Evolutionary conservation across 1,140 invertebrate species (phyloP), one percentile per base, ranked within the genome.

Genomic region (Nebria ingens): DNA sequence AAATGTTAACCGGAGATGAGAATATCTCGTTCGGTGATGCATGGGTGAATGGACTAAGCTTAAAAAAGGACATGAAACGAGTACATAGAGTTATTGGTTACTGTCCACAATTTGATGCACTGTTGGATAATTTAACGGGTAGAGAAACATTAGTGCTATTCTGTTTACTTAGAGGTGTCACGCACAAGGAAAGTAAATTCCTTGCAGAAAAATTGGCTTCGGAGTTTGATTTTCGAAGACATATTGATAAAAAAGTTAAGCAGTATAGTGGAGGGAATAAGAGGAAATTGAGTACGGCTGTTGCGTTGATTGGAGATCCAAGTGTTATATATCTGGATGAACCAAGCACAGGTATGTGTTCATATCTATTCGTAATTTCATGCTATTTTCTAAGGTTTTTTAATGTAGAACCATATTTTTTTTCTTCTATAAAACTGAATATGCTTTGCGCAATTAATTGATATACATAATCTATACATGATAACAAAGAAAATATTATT

Each of bases 231-330:
- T 79, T 78, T 61, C 59, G 62, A 12, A 70, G 73, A 51, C 76
- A 80, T 65, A 60, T 80, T 2, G 70, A 80, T 54, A 80, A 79
- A 56, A 60, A 74, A 66, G 76, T 82, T 19, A 71, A 70, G 59
- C 77, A 73, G 69, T 88, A 86, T 64, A 95, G 91, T 66, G 92
- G 92, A 11, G 96, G 95, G 0, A 98, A 97, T 62, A 97, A 95
- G 68, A 79, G 95, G 40, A 97, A 98, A 70, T 72, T 99, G 20
- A 96, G 90, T 60, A 92, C 93, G 38, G 93, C 93, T 0, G 83
- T 99, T 50, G 88, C 95, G 6, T 71, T 97, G 21, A 79, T 97
- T 34, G 93, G 91, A n/a, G 85, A 93, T 74, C 89, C 92, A 2
- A 79, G 86, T 9, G 77, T 97, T 13, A 79, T 97, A 21, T 92